These are phyloP conservation scores for Hydra vulgaris DNA, from an alignment of 30 jellyfish, hydroid and myxozoan species.

Conservation along the genomic window DNA sequence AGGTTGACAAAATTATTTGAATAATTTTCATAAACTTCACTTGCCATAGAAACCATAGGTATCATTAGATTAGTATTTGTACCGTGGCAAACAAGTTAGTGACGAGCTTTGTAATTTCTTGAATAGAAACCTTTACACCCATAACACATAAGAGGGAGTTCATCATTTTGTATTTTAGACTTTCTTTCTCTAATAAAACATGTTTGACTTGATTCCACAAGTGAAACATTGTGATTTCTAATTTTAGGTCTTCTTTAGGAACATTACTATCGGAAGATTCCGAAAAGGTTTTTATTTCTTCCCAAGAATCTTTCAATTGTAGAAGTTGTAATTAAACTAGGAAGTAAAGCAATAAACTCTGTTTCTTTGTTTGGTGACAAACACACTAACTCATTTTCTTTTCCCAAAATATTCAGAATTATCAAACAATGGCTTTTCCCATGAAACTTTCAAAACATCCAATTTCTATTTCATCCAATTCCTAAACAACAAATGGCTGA, in stretches of 20 bases:
- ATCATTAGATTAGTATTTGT: not conserved
- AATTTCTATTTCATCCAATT: too few species aligned
- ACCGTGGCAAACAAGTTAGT: constrained; percentile 10
- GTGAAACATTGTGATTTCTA: not conserved
- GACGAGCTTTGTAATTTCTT: constrained; percentile 16
- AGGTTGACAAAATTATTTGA: not conserved
- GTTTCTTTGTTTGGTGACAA: too few species aligned
- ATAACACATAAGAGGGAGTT: constrained; percentile 15
- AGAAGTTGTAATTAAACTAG: too few species aligned
- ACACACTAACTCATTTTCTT: too few species aligned
- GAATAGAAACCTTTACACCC: constrained; percentile 21
- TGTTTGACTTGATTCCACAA: constrained; percentile 2
- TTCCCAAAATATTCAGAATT: not conserved
- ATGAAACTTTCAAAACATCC: too few species aligned
- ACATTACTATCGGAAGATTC: too few species aligned
- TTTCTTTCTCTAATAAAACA: not conserved
- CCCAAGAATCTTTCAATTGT: too few species aligned
- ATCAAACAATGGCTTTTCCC: not conserved
- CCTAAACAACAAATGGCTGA: too few species aligned
- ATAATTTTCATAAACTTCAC: not conserved
- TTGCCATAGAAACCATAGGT: constrained; percentile 4
- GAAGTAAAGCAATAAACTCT: too few species aligned
- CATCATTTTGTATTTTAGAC: not conserved
- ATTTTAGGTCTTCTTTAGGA: constrained; percentile 14
- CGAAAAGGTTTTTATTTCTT: too few species aligned